Conservation (phyloP, 2,113 vertebrate species). For the Puntigrus tetrazona region DNA sequence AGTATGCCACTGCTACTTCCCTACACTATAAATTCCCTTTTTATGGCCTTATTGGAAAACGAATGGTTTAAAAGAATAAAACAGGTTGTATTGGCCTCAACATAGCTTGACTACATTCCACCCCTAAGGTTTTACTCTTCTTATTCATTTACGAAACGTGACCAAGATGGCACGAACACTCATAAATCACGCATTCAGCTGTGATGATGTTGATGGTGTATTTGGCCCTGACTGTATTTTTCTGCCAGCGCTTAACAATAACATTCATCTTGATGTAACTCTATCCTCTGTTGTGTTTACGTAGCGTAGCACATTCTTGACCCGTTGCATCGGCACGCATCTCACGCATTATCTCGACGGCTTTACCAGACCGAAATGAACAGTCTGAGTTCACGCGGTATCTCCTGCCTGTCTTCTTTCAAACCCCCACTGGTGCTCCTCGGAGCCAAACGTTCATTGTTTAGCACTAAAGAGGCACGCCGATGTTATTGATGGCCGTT, state of each 20-base stretch:
- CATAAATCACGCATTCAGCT: conserved; percentile 7
- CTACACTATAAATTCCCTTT: neutral
- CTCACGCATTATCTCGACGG: neutral
- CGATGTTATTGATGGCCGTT: conserved; percentile 12
- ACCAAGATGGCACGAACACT: neutral
- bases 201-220: conserved; percentile 9
- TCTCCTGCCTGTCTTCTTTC: conserved; percentile 16
- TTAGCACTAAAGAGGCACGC: neutral
- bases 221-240: neutral
- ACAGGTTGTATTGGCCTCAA: neutral
- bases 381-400: neutral
- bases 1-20: neutral
- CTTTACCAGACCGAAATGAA: conserved; percentile 22
- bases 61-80: neutral
- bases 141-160: neutral
- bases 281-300: conserved; percentile 22
- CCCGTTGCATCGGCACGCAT: neutral
- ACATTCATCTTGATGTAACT: conserved; percentile 26
- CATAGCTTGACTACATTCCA: neutral
- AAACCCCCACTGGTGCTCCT: neutral
- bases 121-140: neutral
- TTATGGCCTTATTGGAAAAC: neutral
- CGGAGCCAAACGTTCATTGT: neutral
- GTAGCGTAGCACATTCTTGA: conserved; percentile 22
- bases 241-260: neutral